Evolutionary conservation across 2,113 vertebrate species (phyloP).

Genomic region (Xiphophorus maculatus): DNA sequence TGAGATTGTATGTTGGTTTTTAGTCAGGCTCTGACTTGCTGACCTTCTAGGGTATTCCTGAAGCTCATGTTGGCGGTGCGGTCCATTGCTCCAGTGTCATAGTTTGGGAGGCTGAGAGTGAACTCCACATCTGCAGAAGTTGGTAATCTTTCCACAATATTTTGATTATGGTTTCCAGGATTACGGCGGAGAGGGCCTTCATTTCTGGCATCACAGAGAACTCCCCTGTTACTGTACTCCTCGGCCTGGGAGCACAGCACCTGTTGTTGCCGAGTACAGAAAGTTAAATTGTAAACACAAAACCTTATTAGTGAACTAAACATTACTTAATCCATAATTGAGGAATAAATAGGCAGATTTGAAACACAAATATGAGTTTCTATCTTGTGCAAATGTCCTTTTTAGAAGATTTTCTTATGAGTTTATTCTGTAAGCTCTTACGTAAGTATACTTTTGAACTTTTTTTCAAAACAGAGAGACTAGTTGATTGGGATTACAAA

Average conservation of each 20-base stretch:
- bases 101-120: constrained; percentile 85
- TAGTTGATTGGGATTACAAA: too few relatives aligned
- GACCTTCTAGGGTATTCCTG: constrained; percentile 95
- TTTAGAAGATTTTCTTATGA: background rate
- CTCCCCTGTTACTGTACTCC: constrained; percentile 85
- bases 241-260: constrained; percentile 86
- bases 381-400: background rate
- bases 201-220: constrained; percentile 81
- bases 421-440: background rate
- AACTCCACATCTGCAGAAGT: constrained; percentile 91
- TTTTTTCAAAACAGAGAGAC: too few relatives aligned
- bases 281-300: background rate
- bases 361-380: too few relatives aligned
- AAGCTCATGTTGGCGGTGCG: constrained; percentile 93
- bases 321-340: background rate
- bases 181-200: constrained; percentile 90
- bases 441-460: too few relatives aligned
- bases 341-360: too few relatives aligned
- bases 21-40: constrained; percentile 28
- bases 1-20: background rate
- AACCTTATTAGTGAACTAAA: background rate
- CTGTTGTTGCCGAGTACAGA: constrained; percentile 67
- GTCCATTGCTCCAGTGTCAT: constrained; percentile 91
- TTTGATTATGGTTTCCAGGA: constrained; percentile 89
- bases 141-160: constrained; percentile 83